Evolutionary conservation across 2,113 vertebrate genomes (phyloP).

Genomic region (Rallus limicola): DNA sequence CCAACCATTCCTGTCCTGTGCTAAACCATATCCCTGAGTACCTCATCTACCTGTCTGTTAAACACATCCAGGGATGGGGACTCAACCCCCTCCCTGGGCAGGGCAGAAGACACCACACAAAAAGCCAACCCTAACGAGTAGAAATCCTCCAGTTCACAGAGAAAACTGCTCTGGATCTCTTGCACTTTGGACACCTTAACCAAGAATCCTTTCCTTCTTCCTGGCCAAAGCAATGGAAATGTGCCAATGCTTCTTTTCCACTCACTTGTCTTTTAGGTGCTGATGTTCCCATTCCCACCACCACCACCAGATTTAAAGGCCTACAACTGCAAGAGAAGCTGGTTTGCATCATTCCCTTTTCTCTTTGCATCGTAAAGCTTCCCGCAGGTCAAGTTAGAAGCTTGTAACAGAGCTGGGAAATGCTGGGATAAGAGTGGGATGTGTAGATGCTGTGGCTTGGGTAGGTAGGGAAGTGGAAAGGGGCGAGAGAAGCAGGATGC

Average conservation of each 20-base stretch:
- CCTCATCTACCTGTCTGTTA: no score
- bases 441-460: not conserved
- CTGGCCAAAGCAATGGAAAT: not conserved
- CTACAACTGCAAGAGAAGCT: not conserved
- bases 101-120: not conserved
- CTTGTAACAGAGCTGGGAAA: not conserved
- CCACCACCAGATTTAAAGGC: not conserved
- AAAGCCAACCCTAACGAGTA: not conserved
- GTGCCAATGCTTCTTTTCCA: not conserved
- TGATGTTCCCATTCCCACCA: not conserved
- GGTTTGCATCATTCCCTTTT: not conserved
- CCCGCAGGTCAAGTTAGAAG: not conserved
- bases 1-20: no score
- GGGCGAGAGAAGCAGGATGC: not conserved
- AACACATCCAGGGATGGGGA: no score
- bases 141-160: not conserved
- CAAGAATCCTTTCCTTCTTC: no score
- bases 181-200: not conserved
- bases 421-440: not conserved
- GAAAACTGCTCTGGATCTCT: not conserved
- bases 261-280: not conserved
- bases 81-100: not conserved
- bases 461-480: not conserved
- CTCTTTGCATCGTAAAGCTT: not conserved
- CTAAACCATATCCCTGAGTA: no score